phyloP scores from a whole-genome alignment of 2,888 invertebrate species.

The Meta bourneti region DNA sequence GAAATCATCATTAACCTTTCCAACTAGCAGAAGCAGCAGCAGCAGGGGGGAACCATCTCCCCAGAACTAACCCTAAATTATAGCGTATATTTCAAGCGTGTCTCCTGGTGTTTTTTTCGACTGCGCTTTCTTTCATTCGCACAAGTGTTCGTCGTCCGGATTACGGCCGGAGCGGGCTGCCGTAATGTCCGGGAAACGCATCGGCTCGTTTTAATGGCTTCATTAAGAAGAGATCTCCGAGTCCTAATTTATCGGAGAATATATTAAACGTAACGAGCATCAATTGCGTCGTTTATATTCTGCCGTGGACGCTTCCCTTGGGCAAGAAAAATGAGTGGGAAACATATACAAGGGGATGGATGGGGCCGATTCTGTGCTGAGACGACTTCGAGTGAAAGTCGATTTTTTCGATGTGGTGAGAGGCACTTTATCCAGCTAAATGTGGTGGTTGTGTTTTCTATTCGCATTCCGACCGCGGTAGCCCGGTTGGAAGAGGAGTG shows the following conservation, averaged over 20 bases:
- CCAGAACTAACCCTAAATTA: constrained; percentile 70
- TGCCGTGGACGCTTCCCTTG: background rate
- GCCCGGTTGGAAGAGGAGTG: too few species aligned
- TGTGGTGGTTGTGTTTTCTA: too few species aligned
- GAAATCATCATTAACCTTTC: constrained; percentile 67
- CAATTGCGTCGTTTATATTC: constrained; percentile 73
- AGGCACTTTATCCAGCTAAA: too few species aligned
- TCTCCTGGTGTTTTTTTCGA: constrained; percentile 45
- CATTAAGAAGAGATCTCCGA: constrained; percentile 74
- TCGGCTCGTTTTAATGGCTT: constrained; percentile 74
- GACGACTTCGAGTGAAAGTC: too few species aligned
- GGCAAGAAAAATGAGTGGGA: too few species aligned
- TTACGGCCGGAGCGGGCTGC: background rate
- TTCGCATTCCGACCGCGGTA: too few species aligned
- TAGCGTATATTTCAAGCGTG: constrained; percentile 59
- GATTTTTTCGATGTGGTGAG: too few species aligned
- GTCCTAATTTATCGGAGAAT: constrained; percentile 75
- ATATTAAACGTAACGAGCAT: constrained; percentile 73
- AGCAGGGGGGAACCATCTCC: constrained; percentile 45
- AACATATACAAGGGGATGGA: too few species aligned
- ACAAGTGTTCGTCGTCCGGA: background rate
- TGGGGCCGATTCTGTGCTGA: too few species aligned
- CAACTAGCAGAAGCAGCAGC: background rate
- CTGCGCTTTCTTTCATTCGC: background rate
- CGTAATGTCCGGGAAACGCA: background rate